These are phyloP conservation scores for Chaetophractus vellerosus DNA, from an alignment of 2,797 vertebrate species.

Conservation along the genomic window DNA sequence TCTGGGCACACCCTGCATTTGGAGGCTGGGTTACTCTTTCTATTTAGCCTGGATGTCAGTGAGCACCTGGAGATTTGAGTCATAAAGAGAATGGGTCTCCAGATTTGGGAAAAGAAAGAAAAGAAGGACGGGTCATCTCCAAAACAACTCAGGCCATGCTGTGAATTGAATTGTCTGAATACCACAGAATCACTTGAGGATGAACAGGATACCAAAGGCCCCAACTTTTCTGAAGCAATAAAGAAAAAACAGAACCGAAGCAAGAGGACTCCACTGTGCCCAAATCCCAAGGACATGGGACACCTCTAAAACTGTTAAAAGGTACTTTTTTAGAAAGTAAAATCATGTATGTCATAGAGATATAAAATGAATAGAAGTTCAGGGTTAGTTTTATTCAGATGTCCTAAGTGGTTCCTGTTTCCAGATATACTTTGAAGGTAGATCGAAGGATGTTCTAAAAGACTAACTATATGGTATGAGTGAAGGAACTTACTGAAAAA, in stretches of 20 bases:
- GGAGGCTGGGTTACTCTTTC: neutral
- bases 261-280: no score
- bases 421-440: neutral
- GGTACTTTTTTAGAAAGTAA: neutral
- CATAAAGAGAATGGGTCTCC: neutral
- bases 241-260: neutral
- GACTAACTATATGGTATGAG: neutral
- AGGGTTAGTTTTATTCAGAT: neutral
- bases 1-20: neutral
- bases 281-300: neutral
- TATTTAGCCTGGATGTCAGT: neutral
- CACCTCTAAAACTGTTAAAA: neutral
- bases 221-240: neutral
- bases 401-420: neutral
- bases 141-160: neutral
- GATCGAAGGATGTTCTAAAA: neutral
- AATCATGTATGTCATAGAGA: neutral
- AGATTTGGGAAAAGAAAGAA: neutral
- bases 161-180: neutral
- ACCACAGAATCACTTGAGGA: neutral
- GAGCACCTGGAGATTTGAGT: conserved; percentile 14
- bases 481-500: neutral
- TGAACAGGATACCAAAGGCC: neutral
- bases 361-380: neutral
- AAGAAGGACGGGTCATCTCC: neutral